A percentile compares a stretch with the other conserved stretches of the same genome.
phyloP scores from a whole-genome alignment of 2,888 invertebrate species.

The Caenorhabditis sp. region DNA sequence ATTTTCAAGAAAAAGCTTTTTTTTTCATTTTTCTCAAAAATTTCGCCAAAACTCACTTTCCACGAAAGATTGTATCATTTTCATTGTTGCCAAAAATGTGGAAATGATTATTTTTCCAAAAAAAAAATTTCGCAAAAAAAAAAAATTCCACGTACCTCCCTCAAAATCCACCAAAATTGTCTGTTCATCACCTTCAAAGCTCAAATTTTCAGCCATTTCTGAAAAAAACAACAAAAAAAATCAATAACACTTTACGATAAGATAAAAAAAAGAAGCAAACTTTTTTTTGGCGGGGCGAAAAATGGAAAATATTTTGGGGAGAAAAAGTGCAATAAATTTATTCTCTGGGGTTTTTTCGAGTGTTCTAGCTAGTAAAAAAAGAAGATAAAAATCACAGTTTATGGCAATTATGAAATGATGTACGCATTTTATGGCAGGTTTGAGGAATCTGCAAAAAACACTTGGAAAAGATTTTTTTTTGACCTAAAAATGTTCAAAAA shows the following conservation, averaged over 20 bases:
- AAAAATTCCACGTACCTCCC: neutral
- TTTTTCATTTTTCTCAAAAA: no score
- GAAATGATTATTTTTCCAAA: no score
- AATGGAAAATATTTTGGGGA: neutral
- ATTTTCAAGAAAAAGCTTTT: neutral
- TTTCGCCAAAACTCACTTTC: no score
- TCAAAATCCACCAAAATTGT: neutral
- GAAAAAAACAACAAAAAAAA: neutral
- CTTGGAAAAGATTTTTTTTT: neutral
- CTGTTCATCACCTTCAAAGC: neutral
- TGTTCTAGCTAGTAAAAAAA: neutral
- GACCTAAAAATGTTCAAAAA: neutral
- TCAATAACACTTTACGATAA: neutral
- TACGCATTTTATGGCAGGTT: neutral
- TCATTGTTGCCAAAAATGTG: no score
- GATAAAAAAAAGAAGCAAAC: neutral
- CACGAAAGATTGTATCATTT: no score
- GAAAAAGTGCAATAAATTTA: neutral
- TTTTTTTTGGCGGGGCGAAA: neutral
- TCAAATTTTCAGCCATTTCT: neutral
- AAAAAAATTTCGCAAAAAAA: no score
- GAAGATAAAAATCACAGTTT: neutral
- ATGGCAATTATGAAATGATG: neutral
- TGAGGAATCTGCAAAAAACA: constrained; percentile 1
- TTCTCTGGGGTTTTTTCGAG: neutral